Evolutionary conservation across 53 echinoderm and acorn worm genomes (phyloP), one percentile per base, ranked within the genome.

Genomic region (Arbacia lixula): DNA sequence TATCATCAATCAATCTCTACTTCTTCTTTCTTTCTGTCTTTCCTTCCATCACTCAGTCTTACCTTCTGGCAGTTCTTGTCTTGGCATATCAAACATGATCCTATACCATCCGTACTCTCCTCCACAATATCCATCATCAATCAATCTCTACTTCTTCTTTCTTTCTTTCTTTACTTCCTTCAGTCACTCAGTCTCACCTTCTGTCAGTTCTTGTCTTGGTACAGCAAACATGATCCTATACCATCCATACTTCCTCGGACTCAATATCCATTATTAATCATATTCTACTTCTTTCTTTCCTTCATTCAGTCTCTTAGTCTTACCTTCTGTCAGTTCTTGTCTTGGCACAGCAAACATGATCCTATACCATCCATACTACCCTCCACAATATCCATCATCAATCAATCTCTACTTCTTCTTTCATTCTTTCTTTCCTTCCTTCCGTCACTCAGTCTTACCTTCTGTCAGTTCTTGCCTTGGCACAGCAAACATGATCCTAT

Each of bases 101-200:
- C 85, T 29, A 30, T 64, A 85, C 85, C 85, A 85, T 55, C 85
- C 85, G 20, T 37, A 72, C 60, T 85, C 85, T 27, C 60, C 85
- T 10, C 85, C 71, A 39, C 39, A 39, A 60, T 36, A 85, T 20
- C 72, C 72, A 57, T 41, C 57, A 37, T n/a, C n/a, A n/a, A n/a
- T n/a, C n/a, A n/a, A n/a, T n/a, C n/a, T n/a, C n/a, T n/a, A n/a
- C n/a, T n/a, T n/a, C n/a, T n/a, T n/a, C n/a, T n/a, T n/a, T n/a
- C n/a, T n/a, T n/a, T n/a, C n/a, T n/a, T n/a, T n/a, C n/a, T n/a
- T n/a, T n/a, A n/a, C n/a, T n/a, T n/a, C n/a, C n/a, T n/a, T n/a
- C n/a, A n/a, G n/a, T n/a, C n/a, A n/a, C n/a, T n/a, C n/a, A n/a
- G 46, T 12, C 6, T 33, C 49, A 81, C 82, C 82, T 81, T 81